Evolutionary conservation across 1,140 invertebrate species (phyloP).

Genomic region (Lasioglossum baleicum): DNA sequence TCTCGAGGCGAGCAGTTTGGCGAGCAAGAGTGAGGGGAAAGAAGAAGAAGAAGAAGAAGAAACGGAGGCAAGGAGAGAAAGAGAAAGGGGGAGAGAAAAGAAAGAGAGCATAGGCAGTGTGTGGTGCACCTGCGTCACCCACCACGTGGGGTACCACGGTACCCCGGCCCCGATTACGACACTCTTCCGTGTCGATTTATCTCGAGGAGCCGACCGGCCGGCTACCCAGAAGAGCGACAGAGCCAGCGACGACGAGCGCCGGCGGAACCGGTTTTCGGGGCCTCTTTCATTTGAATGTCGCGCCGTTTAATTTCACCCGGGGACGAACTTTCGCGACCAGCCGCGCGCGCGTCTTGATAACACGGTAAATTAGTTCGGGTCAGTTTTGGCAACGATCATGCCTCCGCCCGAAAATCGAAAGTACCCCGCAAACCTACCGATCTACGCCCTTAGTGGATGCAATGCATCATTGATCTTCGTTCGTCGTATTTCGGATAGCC

Average conservation of each 20-base stretch:
- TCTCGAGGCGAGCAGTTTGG: background rate
- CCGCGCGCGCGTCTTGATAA: conserved; percentile 44
- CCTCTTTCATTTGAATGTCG: conserved; percentile 62
- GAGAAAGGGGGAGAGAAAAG: conserved; percentile 14
- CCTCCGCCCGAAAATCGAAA: conserved; percentile 36
- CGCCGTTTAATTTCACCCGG: conserved; percentile 60
- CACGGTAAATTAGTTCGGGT: conserved; percentile 62
- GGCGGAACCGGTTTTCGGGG: conserved; percentile 58
- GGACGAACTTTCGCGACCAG: conserved; percentile 62
- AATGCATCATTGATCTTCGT: too few species aligned
- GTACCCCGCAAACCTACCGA: background rate
- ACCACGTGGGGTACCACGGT: conserved; percentile 57
- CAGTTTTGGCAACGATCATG: conserved; percentile 34
- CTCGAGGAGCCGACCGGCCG: conserved; percentile 44
- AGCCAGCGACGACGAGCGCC: conserved; percentile 28
- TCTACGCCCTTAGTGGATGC: too few species aligned
- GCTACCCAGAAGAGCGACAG: conserved; percentile 26
- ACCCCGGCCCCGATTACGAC: conserved; percentile 62
- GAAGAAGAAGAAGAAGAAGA: background rate
- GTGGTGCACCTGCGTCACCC: conserved; percentile 56
- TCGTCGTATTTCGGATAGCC: background rate
- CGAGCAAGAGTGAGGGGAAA: too few species aligned
- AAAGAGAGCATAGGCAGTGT: conserved; percentile 20
- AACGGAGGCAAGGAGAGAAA: background rate
- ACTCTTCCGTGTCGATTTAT: conserved; percentile 67